A percentile compares a stretch with the other conserved stretches of the same genome.
Evolutionary conservation across 1,140 invertebrate genomes (phyloP).

Genomic region (Asbolus verrucosus): DNA sequence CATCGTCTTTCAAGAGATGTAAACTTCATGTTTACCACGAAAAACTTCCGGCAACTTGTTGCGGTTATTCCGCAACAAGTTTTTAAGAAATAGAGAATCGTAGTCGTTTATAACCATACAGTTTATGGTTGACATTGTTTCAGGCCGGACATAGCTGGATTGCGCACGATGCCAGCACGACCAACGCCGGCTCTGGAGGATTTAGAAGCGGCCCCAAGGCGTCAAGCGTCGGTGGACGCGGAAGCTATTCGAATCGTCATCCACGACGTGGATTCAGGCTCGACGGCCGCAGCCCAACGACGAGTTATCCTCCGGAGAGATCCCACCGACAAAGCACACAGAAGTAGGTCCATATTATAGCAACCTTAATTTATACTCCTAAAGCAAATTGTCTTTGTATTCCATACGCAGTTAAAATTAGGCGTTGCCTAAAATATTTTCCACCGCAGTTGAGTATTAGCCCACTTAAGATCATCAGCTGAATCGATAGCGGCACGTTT

Average conservation of each 20-base stretch:
- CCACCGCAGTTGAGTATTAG: background rate
- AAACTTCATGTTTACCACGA: no score
- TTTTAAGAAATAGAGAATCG: background rate
- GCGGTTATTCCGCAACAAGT: conserved; percentile 14
- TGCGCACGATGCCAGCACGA: conserved; percentile 70
- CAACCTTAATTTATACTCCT: conserved; percentile 27
- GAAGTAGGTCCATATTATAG: conserved; percentile 76
- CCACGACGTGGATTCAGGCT: conserved; percentile 86
- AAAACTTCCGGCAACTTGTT: no score
- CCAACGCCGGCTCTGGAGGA: conserved; percentile 69
- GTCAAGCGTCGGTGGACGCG: conserved; percentile 88
- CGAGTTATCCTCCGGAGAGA: conserved; percentile 82
- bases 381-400: conserved; percentile 18
- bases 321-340: conserved; percentile 85
- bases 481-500: conserved; percentile 12
- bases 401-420: background rate
- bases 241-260: conserved; percentile 94
- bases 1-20: background rate
- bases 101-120: conserved; percentile 9
- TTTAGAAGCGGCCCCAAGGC: conserved; percentile 71
- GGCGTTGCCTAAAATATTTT: background rate
- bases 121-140: conserved; percentile 50
- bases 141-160: conserved; percentile 80
- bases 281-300: conserved; percentile 74
- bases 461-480: conserved; percentile 1